A percentile compares a stretch with the other conserved stretches of the same genome.
phyloP scores from a whole-genome alignment of 2,888 invertebrate species.

The Pasiphila rectangulata region DNA sequence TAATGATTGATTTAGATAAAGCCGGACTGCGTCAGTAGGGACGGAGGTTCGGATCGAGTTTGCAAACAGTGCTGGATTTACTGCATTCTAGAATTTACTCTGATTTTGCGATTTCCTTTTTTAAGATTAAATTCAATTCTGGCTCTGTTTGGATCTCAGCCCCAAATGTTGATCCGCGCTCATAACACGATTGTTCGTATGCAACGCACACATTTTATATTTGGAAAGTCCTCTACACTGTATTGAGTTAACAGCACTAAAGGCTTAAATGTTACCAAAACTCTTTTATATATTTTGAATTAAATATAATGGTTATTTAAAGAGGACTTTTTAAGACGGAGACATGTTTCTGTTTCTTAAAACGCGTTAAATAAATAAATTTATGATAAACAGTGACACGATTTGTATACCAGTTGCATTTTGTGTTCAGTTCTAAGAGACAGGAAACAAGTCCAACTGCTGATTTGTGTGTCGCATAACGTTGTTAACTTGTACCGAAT shows the following conservation, averaged over 20 bases:
- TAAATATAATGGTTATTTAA: too few relatives aligned
- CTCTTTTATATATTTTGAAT: not conserved
- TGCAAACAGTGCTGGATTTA: constrained; percentile 9
- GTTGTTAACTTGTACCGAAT: constrained; percentile 8
- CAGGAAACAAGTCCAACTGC: constrained; percentile 10
- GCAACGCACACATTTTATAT: constrained; percentile 36
- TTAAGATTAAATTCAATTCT: not conserved
- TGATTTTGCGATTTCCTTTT: not conserved
- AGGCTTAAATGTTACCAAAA: constrained; percentile 13
- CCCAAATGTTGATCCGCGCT: constrained; percentile 27
- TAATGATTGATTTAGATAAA: constrained; percentile 12
- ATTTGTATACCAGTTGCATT: constrained; percentile 14
- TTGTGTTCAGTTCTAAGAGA: constrained; percentile 13
- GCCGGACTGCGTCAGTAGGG: not conserved
- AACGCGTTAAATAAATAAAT: constrained; percentile 10
- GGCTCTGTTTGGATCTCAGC: constrained; percentile 19
- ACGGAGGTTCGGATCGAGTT: constrained; percentile 7
- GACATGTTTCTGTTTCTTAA: constrained; percentile 25
- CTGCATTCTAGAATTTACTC: too few relatives aligned
- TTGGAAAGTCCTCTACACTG: constrained; percentile 34
- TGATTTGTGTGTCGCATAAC: constrained; percentile 5
- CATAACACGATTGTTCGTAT: constrained; percentile 36
- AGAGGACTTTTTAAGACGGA: constrained; percentile 22
- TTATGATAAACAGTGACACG: constrained; percentile 27
- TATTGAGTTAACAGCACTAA: not conserved